A percentile compares a stretch with the other conserved stretches of the same genome.
Conservation (phyloP, 2,888 invertebrate species). For the Strigamia crassipes region DNA sequence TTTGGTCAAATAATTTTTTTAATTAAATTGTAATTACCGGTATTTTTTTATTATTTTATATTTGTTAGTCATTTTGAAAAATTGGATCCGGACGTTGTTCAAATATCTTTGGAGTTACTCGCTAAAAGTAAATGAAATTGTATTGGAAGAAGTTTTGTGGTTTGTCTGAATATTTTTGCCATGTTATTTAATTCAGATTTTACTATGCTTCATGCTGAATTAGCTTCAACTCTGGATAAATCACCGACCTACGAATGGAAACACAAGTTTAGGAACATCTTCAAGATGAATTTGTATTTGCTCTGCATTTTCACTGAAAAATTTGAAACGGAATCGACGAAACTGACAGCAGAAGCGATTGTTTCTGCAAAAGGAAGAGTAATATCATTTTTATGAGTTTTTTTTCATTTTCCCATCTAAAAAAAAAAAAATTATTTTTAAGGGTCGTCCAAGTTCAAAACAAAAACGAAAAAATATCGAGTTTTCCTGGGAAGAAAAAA, state of each 20-base stretch:
- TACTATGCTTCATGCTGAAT: neutral
- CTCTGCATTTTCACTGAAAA: neutral
- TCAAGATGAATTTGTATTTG: conserved; percentile 14
- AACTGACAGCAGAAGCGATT: neutral
- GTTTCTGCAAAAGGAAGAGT: conserved; percentile 11
- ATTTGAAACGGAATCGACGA: neutral
- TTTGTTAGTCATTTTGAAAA: neutral
- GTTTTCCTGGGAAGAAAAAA: neutral
- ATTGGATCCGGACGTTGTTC: neutral
- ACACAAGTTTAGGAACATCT: neutral
- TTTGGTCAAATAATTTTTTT: no score
- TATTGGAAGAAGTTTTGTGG: neutral
- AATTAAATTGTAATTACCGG: no score
- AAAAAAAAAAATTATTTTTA: neutral
- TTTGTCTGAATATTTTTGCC: neutral
- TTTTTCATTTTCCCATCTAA: neutral
- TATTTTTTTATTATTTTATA: neutral
- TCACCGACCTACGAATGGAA: neutral
- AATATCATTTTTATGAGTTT: neutral
- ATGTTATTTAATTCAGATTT: neutral
- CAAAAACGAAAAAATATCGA: neutral
- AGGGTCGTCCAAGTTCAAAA: neutral
- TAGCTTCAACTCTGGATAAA: neutral
- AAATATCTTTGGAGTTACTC: neutral
- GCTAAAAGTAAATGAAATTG: neutral